Evolutionary conservation across 1,140 invertebrate genomes (phyloP).

Genomic region (Drosophila lacertosa): DNA sequence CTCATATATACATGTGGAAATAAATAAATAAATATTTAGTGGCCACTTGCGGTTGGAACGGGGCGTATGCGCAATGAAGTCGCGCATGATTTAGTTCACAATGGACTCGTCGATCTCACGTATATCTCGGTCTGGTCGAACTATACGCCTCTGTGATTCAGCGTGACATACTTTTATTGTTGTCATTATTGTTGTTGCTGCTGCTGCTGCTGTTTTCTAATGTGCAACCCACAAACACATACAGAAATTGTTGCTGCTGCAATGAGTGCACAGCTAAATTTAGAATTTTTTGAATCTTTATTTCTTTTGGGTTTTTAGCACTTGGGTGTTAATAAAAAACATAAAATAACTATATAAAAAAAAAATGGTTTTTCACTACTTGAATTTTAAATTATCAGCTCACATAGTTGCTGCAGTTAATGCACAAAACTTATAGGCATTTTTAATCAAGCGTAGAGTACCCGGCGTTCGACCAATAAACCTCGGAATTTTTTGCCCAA

Average conservation of each 20-base stretch:
- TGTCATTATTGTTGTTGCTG: slow-evolving; percentile 55
- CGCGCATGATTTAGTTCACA: slow-evolving; percentile 26
- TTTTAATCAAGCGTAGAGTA: neutral
- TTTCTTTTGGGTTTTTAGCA: slow-evolving; percentile 40
- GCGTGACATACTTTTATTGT: slow-evolving; percentile 73
- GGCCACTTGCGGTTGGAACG: slow-evolving; percentile 5
- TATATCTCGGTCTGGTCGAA: slow-evolving; percentile 7
- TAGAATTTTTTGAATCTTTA: slow-evolving; percentile 35
- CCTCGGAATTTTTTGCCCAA: slow-evolving; percentile 6
- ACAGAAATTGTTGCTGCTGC: slow-evolving; percentile 17
- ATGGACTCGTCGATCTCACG: slow-evolving; percentile 17
- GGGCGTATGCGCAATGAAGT: slow-evolving; percentile 34
- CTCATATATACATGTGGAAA: too few species aligned
- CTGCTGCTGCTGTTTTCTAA: slow-evolving; percentile 13
- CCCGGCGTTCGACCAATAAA: slow-evolving; percentile 5
- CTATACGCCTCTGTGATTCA: slow-evolving; percentile 72
- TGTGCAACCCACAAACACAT: slow-evolving; percentile 34
- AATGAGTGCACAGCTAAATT: slow-evolving; percentile 71
- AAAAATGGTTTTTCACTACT: too few species aligned
- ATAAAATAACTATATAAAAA: too few species aligned
- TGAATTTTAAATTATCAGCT: neutral
- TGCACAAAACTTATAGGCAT: neutral
- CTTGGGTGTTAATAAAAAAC: slow-evolving; percentile 52
- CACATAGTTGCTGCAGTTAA: neutral
- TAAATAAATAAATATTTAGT: too few species aligned